These are phyloP conservation scores for Apocheima hispidaria DNA, from an alignment of 2,888 invertebrate genomes.

Conservation along the genomic window DNA sequence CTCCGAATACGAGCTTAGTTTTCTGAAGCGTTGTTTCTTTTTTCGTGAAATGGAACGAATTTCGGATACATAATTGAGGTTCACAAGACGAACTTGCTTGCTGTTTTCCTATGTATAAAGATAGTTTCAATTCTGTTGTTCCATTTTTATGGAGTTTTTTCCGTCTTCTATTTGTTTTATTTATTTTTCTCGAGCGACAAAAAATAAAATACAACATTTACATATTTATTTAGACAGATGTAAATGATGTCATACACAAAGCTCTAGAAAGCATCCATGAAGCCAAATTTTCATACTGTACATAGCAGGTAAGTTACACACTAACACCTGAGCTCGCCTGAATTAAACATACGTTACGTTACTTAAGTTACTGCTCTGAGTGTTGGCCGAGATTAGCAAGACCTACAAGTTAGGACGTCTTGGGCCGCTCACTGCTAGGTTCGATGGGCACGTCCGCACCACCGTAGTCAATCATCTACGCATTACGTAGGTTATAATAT, in stretches of 20 bases:
- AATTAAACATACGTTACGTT: no score
- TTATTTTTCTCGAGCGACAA: neutral
- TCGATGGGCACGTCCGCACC: conserved; percentile 14
- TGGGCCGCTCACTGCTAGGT: conserved; percentile 10
- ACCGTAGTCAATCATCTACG: neutral
- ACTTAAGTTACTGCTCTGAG: conserved; percentile 8
- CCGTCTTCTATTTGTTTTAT: neutral
- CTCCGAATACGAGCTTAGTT: conserved; percentile 16
- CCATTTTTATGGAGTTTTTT: neutral
- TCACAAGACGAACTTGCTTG: conserved; percentile 5
- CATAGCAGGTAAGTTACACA: conserved; percentile 4
- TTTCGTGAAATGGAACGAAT: conserved; percentile 16
- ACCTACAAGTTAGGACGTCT: conserved; percentile 2
- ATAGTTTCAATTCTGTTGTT: neutral
- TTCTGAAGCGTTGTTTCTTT: conserved; percentile 18
- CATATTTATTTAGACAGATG: neutral
- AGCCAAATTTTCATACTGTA: conserved; percentile 3
- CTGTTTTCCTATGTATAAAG: neutral
- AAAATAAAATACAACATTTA: neutral
- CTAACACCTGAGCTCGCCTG: conserved; percentile 16
- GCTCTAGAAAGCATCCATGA: neutral
- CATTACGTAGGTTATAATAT: no score
- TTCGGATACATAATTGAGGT: conserved; percentile 21
- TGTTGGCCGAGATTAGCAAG: conserved; percentile 18
- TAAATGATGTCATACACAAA: no score